Evolutionary conservation across 1,140 invertebrate genomes (phyloP).

Genomic region (Scaptomyza graminum): DNA sequence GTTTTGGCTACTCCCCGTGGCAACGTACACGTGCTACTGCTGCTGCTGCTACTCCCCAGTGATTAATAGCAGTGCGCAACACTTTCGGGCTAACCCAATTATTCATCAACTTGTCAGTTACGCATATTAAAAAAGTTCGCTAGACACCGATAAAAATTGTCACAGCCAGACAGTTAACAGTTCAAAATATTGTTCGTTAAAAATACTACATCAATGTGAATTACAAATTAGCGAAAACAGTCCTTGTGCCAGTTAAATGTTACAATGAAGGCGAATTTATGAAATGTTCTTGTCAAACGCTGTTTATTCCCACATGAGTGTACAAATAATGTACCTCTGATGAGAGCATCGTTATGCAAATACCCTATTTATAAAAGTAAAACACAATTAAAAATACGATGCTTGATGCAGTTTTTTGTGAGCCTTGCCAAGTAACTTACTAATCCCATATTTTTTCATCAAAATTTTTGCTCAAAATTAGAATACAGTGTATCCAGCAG

Average conservation of each 20-base stretch:
- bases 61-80: constrained; percentile 63
- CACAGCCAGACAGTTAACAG: constrained; percentile 51
- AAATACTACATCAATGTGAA: not conserved
- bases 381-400: too few species aligned
- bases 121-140: constrained; percentile 70
- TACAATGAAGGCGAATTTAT: constrained; percentile 35
- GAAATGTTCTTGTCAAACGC: constrained; percentile 19
- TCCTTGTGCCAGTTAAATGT: constrained; percentile 55
- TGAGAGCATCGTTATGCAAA: not conserved
- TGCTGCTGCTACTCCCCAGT: constrained; percentile 24
- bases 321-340: constrained; percentile 19
- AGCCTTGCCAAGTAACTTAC: too few species aligned
- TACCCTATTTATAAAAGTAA: too few species aligned
- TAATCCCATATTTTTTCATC: too few species aligned
- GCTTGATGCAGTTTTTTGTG: too few species aligned
- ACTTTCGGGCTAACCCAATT: constrained; percentile 60
- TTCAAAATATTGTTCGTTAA: constrained; percentile 57
- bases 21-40: constrained; percentile 29
- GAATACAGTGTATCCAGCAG: not conserved
- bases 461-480: too few species aligned
- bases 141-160: constrained; percentile 50
- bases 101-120: constrained; percentile 72
- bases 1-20: constrained; percentile 1
- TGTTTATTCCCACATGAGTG: constrained; percentile 4
- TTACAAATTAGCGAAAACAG: not conserved